Evolutionary conservation across 2,888 invertebrate genomes (phyloP).

Genomic region (Halictus quadricinctus): DNA sequence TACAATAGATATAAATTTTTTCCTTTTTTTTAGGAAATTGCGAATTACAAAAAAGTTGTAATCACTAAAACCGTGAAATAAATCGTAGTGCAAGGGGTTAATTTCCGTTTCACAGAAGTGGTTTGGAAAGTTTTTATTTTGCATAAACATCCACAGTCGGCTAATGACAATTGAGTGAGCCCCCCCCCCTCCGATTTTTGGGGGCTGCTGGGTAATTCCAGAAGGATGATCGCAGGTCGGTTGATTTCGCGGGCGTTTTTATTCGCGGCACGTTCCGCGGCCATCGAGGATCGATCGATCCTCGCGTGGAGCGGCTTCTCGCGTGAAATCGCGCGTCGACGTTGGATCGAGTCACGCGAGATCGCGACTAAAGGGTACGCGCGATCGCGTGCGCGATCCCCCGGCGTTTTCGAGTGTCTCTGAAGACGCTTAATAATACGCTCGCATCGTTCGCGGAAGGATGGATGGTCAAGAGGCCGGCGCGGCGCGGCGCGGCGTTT

Average conservation of each 20-base stretch:
- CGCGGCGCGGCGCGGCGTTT: background rate
- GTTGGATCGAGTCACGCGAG: slow-evolving; percentile 30
- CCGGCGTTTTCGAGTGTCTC: slow-evolving; percentile 33
- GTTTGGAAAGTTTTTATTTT: too few species aligned
- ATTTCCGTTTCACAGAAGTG: too few species aligned
- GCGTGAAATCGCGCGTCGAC: slow-evolving; percentile 8
- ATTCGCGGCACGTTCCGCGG: background rate
- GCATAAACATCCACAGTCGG: too few species aligned
- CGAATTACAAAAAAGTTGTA: too few species aligned
- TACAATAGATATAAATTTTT: too few species aligned
- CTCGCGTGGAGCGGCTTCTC: background rate
- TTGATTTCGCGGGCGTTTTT: background rate
- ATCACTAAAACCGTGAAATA: too few species aligned
- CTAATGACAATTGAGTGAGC: too few species aligned
- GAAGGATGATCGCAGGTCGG: background rate
- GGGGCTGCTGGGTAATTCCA: background rate
- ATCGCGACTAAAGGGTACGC: slow-evolving; percentile 29
- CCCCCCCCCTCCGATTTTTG: too few species aligned
- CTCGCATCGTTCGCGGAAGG: slow-evolving; percentile 12
- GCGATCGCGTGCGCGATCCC: slow-evolving; percentile 27
- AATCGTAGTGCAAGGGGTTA: too few species aligned
- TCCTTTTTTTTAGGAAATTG: too few species aligned
- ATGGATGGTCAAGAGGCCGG: slow-evolving; percentile 9
- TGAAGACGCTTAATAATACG: slow-evolving; percentile 35
- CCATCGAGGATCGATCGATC: background rate